Evolutionary conservation across 2,888 invertebrate species (phyloP), one percentile per base, ranked within the genome.

Genomic region (Cenopis cana): DNA sequence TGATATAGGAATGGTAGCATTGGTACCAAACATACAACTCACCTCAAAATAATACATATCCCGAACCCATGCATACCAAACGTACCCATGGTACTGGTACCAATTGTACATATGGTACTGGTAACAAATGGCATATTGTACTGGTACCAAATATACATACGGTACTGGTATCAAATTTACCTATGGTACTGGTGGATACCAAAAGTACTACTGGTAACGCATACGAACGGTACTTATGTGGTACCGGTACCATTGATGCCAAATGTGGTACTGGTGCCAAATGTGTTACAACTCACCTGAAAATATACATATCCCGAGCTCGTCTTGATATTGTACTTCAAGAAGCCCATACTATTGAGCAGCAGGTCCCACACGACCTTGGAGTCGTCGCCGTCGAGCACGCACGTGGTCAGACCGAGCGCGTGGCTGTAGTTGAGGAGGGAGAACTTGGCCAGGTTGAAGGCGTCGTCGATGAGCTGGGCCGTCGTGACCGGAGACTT

Each of bases 391-490:
- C 95, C 94, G 0, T 88, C 83, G 0, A 87, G 88, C 67, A 96
- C 93, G 79, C 96, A 96, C 12, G 94, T 93, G 9, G 95, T 94
- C 24, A 97, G 80, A 2, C 95, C 94, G 17, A 97, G 90, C 0
- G 96, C 95, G 6, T 94, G 88, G 57, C 89, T 90, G 82, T 96
- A 96, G 78, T 94, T 86, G 0, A 96, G 83, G 52, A 91, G 86
- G 0, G 94, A 94, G 0, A 93, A 91, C 79, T 95, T 94, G 14
- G 96, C 96, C 10, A 95, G 82, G 81, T 95, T 95, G 82, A 95
- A 95, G 0, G 96, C 95, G 80, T 97, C 97, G 80, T 97, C 96
- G 10, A 97, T 93, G 0, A 97, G 88, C 81, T 97, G 96, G 0
- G 96, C 96, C 67, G 96, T 93, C 41, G 95, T 95, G 3, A 95